Conservation (phyloP, 2,888 invertebrate genomes). For the Platycheirus albimanus region DNA sequence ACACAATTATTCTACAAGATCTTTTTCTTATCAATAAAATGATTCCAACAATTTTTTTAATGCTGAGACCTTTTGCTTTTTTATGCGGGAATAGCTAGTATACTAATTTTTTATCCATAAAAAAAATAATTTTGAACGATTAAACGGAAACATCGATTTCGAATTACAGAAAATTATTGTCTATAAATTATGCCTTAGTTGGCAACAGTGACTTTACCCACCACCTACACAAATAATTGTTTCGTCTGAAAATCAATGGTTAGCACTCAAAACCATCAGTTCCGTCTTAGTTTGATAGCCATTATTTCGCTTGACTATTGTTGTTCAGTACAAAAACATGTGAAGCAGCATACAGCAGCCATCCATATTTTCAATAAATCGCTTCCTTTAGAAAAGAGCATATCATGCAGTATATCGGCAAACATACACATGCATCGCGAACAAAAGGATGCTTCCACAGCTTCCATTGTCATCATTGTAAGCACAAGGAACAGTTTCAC, state of each 20-base stretch:
- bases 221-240: slow-evolving; percentile 21
- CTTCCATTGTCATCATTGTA: slow-evolving; percentile 37
- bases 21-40: too few relatives aligned
- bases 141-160: too few relatives aligned
- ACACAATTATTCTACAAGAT: too few relatives aligned
- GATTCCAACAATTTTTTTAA: too few relatives aligned
- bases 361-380: slow-evolving; percentile 67
- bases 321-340: slow-evolving; percentile 58
- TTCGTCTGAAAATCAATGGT: slow-evolving; percentile 56
- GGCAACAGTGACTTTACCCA: not conserved
- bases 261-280: slow-evolving; percentile 54
- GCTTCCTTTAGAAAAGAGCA: slow-evolving; percentile 48
- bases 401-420: slow-evolving; percentile 21
- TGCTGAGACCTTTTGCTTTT: too few relatives aligned
- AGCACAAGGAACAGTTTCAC: slow-evolving; percentile 34
- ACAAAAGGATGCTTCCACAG: slow-evolving; percentile 43
- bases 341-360: slow-evolving; percentile 47
- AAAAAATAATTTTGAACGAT: too few relatives aligned
- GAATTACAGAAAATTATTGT: too few relatives aligned
- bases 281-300: slow-evolving; percentile 58
- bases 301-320: slow-evolving; percentile 60
- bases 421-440: slow-evolving; percentile 26
- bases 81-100: too few relatives aligned
- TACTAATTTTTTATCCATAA: too few relatives aligned
- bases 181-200: not conserved